phyloP scores from a whole-genome alignment of 2,888 invertebrate species.

The Spialia ferax region DNA sequence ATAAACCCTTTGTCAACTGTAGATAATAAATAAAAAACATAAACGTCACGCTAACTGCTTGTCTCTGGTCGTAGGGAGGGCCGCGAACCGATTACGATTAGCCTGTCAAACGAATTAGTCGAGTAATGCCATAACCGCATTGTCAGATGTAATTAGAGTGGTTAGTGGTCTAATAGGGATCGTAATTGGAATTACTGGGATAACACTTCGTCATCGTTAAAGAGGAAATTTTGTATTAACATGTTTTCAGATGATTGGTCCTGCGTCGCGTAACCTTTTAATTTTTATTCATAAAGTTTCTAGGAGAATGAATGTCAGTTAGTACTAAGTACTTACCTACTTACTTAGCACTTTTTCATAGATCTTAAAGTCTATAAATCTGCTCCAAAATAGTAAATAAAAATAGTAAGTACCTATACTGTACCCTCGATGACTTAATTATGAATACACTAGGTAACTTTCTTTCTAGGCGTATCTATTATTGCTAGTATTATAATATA shows the following conservation, averaged over 20 bases:
- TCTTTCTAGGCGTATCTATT: no score
- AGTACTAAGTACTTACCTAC: no score
- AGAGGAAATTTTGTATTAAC: background rate
- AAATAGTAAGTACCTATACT: no score
- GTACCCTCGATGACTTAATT: no score
- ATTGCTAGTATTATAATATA: no score
- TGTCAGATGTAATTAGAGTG: slow-evolving; percentile 53
- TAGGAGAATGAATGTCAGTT: background rate
- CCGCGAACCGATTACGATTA: slow-evolving; percentile 44
- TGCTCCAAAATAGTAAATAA: no score
- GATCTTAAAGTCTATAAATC: no score
- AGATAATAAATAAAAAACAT: slow-evolving; percentile 39
- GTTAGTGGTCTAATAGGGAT: slow-evolving; percentile 42
- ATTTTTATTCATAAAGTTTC: background rate
- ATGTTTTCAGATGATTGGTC: background rate
- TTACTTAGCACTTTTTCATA: no score
- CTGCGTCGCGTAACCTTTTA: background rate
- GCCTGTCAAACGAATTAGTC: slow-evolving; percentile 52
- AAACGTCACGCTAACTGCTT: slow-evolving; percentile 49
- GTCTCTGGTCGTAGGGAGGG: slow-evolving; percentile 56
- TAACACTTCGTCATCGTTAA: slow-evolving; percentile 26
- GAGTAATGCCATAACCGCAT: slow-evolving; percentile 49
- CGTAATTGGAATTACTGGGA: slow-evolving; percentile 27
- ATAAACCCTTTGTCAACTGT: background rate
- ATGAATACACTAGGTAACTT: no score